Evolutionary conservation across 1,140 invertebrate species (phyloP).

Genomic region (Diprion similis): DNA sequence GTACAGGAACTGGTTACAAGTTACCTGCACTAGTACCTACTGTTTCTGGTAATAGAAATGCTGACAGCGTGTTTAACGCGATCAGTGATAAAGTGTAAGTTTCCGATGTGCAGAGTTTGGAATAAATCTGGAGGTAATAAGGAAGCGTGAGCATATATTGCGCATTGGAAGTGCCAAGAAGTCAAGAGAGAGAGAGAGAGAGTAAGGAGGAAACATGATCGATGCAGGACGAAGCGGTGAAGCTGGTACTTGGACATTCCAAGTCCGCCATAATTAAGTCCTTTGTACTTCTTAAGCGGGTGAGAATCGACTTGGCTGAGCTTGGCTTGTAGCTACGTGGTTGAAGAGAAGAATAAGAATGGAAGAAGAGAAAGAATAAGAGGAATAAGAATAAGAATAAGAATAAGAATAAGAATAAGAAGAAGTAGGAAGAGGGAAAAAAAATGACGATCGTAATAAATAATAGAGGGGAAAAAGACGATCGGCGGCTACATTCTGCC

Average conservation of each 20-base stretch:
- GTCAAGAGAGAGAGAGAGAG: conserved; percentile 21
- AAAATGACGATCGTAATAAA: conserved; percentile 46
- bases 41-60: too few relatives aligned
- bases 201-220: conserved; percentile 12
- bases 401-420: conserved; percentile 42
- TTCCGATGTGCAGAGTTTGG: too few relatives aligned
- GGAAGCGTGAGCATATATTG: background rate
- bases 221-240: background rate
- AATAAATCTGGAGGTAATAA: too few relatives aligned
- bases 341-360: conserved; percentile 4
- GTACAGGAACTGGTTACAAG: too few relatives aligned
- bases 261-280: conserved; percentile 57
- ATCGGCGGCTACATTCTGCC: conserved; percentile 56
- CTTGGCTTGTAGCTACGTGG: background rate
- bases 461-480: conserved; percentile 55
- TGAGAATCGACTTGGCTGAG: conserved; percentile 18
- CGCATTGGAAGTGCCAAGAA: conserved; percentile 11
- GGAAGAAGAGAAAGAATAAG: conserved; percentile 1
- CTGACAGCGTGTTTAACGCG: conserved; percentile 15
- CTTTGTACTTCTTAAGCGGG: conserved; percentile 46
- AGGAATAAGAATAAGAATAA: conserved; percentile 31
- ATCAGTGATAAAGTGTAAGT: conserved; percentile 2
- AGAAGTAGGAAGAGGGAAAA: conserved; percentile 21
- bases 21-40: too few relatives aligned
- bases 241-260: conserved; percentile 9